phyloP scores from a whole-genome alignment of 2,797 vertebrate genomes.

The Microcaecilia unicolor region DNA sequence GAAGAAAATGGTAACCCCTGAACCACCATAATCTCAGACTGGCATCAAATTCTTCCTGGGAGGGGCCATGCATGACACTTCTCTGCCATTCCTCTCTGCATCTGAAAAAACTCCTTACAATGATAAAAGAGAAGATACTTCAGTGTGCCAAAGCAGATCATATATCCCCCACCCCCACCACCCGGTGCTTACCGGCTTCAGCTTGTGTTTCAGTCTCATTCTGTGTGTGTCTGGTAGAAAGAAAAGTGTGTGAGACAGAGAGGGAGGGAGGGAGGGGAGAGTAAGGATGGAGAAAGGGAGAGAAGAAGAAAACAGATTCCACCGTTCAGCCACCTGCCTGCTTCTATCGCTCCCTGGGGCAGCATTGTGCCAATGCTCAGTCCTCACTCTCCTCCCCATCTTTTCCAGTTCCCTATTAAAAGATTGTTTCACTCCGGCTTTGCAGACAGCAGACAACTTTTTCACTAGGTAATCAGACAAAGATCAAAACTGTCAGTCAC shows the following conservation, averaged over 20 bases:
- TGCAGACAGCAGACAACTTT: too few relatives aligned
- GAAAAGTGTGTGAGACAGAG: constrained; percentile 17
- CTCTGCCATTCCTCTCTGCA: constrained; percentile 3
- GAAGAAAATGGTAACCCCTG: background rate
- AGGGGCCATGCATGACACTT: background rate
- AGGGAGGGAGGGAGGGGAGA: background rate
- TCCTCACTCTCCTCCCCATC: background rate
- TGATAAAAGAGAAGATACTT: background rate
- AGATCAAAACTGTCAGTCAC: too few relatives aligned
- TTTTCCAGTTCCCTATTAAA: too few relatives aligned
- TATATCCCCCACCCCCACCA: background rate
- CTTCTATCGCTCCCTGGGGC: background rate
- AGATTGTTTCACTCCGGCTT: too few relatives aligned
- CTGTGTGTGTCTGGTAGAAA: constrained; percentile 12
- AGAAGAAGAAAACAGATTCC: too few relatives aligned
- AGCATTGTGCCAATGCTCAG: background rate
- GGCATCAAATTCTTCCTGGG: too few relatives aligned
- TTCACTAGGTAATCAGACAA: too few relatives aligned
- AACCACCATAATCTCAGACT: too few relatives aligned
- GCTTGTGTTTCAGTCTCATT: constrained; percentile 63
- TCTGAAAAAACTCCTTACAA: background rate
- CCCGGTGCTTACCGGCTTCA: constrained; percentile 58
- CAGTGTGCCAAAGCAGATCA: background rate
- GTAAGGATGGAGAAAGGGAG: too few relatives aligned
- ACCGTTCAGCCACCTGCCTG: background rate